phyloP scores from a whole-genome alignment of 2,888 invertebrate genomes.

The Synanthedon formicaeformis region DNA sequence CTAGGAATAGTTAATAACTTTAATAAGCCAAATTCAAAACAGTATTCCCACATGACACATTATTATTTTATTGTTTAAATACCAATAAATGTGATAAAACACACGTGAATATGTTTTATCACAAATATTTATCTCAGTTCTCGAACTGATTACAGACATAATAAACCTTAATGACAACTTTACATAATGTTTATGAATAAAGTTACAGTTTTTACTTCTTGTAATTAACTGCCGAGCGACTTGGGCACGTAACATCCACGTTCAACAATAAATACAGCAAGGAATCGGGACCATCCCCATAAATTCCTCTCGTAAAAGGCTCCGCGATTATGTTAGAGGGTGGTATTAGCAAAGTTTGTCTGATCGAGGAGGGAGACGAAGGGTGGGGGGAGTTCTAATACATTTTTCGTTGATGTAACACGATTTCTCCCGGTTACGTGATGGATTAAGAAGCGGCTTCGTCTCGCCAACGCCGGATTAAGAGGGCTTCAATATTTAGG shows the following conservation, averaged over 20 bases:
- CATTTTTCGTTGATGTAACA: conserved; percentile 73
- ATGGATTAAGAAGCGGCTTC: conserved; percentile 68
- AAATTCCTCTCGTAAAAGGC: conserved; percentile 71
- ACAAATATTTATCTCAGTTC: too few species aligned
- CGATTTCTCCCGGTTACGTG: conserved; percentile 72
- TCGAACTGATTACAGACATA: too few species aligned
- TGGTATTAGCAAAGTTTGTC: conserved; percentile 72
- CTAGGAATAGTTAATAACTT: too few species aligned
- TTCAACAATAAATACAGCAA: conserved; percentile 64
- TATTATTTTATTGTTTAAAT: too few species aligned
- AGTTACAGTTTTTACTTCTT: conserved; percentile 37
- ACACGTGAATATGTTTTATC: too few species aligned
- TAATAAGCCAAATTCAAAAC: too few species aligned
- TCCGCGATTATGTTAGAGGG: conserved; percentile 69
- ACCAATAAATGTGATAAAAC: too few species aligned
- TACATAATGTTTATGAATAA: too few species aligned
- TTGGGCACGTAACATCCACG: conserved; percentile 58
- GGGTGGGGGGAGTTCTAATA: conserved; percentile 58
- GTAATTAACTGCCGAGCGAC: conserved; percentile 56
- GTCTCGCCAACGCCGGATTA: conserved; percentile 61
- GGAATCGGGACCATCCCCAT: conserved; percentile 69
- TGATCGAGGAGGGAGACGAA: conserved; percentile 45
- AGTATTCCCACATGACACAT: too few species aligned
- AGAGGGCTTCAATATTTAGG: conserved; percentile 61
- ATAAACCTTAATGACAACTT: too few species aligned